phyloP scores from a whole-genome alignment of 2,888 invertebrate genomes.

The Crocallis elinguaria region DNA sequence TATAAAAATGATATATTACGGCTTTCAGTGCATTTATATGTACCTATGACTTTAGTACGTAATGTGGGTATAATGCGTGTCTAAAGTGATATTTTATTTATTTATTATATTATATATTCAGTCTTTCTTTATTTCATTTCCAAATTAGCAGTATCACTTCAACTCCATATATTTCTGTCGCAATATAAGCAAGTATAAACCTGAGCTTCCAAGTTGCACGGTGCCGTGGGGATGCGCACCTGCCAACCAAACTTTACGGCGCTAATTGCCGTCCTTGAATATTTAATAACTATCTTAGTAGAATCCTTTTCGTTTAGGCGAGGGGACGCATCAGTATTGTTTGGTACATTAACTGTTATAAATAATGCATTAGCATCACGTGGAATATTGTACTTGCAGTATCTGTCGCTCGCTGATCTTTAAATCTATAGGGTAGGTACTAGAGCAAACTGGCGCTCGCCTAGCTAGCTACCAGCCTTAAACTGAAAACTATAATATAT shows the following conservation, averaged over 20 bases:
- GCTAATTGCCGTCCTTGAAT: slow-evolving; percentile 17
- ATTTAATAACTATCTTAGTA: slow-evolving; percentile 8
- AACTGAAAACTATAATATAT: too few relatives aligned
- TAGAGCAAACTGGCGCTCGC: too few relatives aligned
- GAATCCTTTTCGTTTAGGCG: neutral
- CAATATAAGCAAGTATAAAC: slow-evolving; percentile 4
- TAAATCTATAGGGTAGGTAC: too few relatives aligned
- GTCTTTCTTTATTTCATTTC: too few relatives aligned
- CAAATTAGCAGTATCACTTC: too few relatives aligned
- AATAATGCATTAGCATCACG: too few relatives aligned
- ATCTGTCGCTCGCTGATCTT: too few relatives aligned
- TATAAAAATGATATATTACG: slow-evolving; percentile 64
- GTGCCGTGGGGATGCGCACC: slow-evolving; percentile 2
- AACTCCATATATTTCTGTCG: neutral
- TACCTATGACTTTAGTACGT: slow-evolving; percentile 24
- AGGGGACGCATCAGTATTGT: neutral
- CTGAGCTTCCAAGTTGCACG: neutral
- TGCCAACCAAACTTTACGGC: slow-evolving; percentile 8
- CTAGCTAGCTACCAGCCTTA: too few relatives aligned
- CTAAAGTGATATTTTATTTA: neutral
- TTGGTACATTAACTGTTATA: neutral
- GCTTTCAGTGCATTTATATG: slow-evolving; percentile 41
- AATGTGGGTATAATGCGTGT: neutral
- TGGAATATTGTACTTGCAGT: too few relatives aligned
- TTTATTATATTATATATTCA: too few relatives aligned